Evolutionary conservation across 2,888 invertebrate species (phyloP), one percentile per base, ranked within the genome.

Genomic region (Macaria liturata): DNA sequence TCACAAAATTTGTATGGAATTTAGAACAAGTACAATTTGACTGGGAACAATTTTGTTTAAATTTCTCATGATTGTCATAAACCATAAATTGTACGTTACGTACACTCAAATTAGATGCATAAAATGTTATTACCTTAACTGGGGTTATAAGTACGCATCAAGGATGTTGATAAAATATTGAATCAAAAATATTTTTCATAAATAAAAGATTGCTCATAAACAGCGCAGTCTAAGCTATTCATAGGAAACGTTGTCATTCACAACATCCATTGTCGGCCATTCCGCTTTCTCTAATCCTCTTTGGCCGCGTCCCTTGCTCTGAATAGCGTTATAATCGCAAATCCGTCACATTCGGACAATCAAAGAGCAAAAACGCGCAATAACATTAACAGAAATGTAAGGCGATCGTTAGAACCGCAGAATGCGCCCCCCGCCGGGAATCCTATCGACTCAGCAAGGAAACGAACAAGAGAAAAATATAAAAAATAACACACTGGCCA

Each of bases 281-380:
- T 69, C 65, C 66, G 69, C 68, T 75, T 66, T 65, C 65, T 51
- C 49, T 80, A 81, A 81, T 81, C 81, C 86, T 71, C 83, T 86
- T 83, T 83, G 69, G 70, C 68, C 70, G 68, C 76, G 77, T 76
- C 74, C 71, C 74, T 78, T 75, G 73, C 70, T 53, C 57, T 61
- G 73, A 83, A 83, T 74, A 74, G 74, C 72, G 71, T 76, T 76
- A 72, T 78, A 80, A 78, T 81, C 82, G 80, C 84, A 86, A 84
- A 87, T 86, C 86, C 83, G 80, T 84, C 83, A 83, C 84, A 85
- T 84, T 86, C 81, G 82, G 86, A 87, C 88, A 88, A 87, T 86
- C 86, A 83, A 84, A 84, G 76, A 80, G 81, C 79, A 78, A 78
- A 79, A 79, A 83, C 76, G 74, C 75, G 74, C 76, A 75, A 76